Evolutionary conservation across 2,888 invertebrate genomes (phyloP).

Genomic region (Sesia apiformis): DNA sequence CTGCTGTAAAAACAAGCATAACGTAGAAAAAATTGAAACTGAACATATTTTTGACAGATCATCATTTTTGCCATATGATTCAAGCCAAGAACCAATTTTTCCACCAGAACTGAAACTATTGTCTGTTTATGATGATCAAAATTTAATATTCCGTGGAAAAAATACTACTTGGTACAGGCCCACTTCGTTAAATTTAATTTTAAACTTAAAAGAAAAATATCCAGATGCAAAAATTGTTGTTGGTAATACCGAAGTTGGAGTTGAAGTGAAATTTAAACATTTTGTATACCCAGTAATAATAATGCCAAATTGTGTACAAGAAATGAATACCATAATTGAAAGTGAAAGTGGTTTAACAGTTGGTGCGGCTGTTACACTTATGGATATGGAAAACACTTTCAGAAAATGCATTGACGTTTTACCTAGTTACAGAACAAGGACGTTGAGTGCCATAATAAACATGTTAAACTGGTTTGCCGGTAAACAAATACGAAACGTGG

Average conservation of each 20-base stretch:
- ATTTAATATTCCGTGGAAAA: constrained; percentile 58
- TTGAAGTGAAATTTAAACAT: constrained; percentile 89
- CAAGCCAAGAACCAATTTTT: constrained; percentile 87
- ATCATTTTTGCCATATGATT: constrained; percentile 80
- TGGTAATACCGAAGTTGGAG: constrained; percentile 89
- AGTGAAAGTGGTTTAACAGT: constrained; percentile 77
- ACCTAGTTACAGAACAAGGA: constrained; percentile 77
- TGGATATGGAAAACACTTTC: constrained; percentile 81
- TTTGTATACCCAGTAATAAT: constrained; percentile 84
- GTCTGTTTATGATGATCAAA: constrained; percentile 74
- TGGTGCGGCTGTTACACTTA: constrained; percentile 88
- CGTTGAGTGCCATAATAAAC: constrained; percentile 80
- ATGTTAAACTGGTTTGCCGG: constrained; percentile 98
- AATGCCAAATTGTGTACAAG: constrained; percentile 90
- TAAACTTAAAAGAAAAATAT: constrained; percentile 77
- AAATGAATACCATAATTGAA: constrained; percentile 78
- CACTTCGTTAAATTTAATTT: constrained; percentile 70
- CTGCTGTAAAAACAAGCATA: constrained; percentile 75
- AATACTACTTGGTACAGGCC: constrained; percentile 83
- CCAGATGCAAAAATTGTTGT: constrained; percentile 84
- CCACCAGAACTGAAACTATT: constrained; percentile 84
- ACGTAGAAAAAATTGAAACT: constrained; percentile 53
- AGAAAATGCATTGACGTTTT: constrained; percentile 72
- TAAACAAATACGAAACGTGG: constrained; percentile 96
- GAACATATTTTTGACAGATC: constrained; percentile 74